A percentile compares a stretch with the other conserved stretches of the same genome.
Evolutionary conservation across 2,113 vertebrate species (phyloP).

Genomic region (Archilochus colubris): DNA sequence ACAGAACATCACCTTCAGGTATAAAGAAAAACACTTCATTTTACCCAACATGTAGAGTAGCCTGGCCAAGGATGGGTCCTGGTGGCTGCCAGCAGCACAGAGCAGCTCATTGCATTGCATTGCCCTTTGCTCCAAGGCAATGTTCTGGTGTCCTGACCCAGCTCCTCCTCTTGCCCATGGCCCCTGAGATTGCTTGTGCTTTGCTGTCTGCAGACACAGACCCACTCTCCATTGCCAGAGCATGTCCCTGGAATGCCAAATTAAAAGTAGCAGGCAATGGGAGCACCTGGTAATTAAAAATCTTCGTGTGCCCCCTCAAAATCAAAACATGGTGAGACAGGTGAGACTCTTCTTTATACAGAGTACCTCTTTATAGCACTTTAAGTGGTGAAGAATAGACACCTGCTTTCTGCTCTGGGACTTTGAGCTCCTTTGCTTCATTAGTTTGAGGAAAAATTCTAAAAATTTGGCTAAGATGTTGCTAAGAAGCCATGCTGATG

Average conservation of each 20-base stretch:
- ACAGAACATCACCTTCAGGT: neutral
- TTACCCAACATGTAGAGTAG: neutral
- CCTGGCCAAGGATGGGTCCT: neutral
- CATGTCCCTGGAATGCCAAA: fast-evolving
- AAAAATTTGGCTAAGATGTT: neutral
- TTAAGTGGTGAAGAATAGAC: neutral
- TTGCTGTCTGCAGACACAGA: neutral
- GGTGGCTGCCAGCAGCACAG: fast-evolving
- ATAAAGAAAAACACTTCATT: neutral
- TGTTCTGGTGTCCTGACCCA: fast-evolving
- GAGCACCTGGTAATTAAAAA: neutral
- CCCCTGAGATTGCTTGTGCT: fast-evolving
- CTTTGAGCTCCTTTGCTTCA: neutral
- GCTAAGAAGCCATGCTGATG: neutral
- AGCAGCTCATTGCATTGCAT: fast-evolving
- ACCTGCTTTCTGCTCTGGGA: neutral
- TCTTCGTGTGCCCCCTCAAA: neutral
- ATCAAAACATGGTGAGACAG: neutral
- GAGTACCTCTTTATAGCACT: too few species aligned
- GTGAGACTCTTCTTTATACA: neutral
- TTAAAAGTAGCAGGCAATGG: neutral
- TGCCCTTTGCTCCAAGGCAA: neutral
- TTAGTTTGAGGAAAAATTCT: neutral
- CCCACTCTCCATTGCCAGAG: too few species aligned
- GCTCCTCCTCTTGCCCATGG: neutral